Evolutionary conservation across 2,797 vertebrate species (phyloP).

Genomic region (Siniperca obscura): DNA sequence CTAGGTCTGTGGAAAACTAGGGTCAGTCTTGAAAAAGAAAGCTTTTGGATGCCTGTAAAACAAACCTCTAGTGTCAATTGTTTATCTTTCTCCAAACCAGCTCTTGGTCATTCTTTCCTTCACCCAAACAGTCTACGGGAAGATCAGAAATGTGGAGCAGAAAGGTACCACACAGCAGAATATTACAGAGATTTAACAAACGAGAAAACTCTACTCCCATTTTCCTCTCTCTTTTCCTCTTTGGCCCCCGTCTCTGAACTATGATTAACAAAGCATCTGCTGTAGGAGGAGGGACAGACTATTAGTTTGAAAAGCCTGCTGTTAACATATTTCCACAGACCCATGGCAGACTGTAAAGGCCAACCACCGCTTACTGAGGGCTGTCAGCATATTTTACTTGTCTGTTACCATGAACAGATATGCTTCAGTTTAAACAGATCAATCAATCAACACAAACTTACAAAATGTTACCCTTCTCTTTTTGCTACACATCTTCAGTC

Average conservation of each 20-base stretch:
- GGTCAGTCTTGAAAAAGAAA: slow-evolving; percentile 25
- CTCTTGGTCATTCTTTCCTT: slow-evolving; percentile 53
- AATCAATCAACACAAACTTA: not conserved
- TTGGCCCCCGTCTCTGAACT: slow-evolving; percentile 35
- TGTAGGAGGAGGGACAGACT: slow-evolving; percentile 37
- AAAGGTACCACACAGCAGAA: slow-evolving; percentile 3
- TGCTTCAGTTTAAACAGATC: not conserved
- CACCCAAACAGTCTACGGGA: slow-evolving; percentile 17
- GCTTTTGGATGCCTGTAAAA: slow-evolving; percentile 28
- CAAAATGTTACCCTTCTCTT: not conserved
- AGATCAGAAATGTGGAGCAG: slow-evolving; percentile 20
- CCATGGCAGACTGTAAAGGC: slow-evolving; percentile 34
- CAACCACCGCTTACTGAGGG: slow-evolving; percentile 16
- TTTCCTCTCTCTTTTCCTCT: slow-evolving; percentile 35
- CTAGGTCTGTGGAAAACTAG: slow-evolving; percentile 33
- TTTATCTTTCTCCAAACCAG: slow-evolving; percentile 45
- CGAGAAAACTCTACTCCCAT: slow-evolving; percentile 7
- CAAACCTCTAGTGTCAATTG: slow-evolving; percentile 41
- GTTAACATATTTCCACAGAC: slow-evolving; percentile 65
- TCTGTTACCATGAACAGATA: not conserved
- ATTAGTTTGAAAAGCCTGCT: slow-evolving; percentile 56
- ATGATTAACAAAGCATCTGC: slow-evolving; percentile 75
- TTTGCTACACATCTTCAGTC: not conserved
- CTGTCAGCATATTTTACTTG: slow-evolving; percentile 11
- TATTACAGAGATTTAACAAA: slow-evolving; percentile 16